Conservation (phyloP, 1,140 invertebrate genomes). For the Diachasmimorpha longicaudata region DNA sequence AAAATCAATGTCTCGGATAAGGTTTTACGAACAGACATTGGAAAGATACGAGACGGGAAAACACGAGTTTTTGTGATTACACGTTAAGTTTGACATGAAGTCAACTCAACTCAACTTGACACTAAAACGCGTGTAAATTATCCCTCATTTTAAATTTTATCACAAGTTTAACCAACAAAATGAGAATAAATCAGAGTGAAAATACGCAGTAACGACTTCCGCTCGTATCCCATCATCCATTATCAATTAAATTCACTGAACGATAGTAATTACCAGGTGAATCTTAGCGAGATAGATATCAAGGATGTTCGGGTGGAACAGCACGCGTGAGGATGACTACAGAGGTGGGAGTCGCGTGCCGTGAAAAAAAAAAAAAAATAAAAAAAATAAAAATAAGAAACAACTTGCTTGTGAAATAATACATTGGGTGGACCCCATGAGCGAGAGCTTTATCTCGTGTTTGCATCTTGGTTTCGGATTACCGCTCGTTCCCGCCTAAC, state of each 20-base stretch:
- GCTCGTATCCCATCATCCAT: neutral
- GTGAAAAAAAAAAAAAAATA: constrained; percentile 41
- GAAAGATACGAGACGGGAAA: constrained; percentile 4
- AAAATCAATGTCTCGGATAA: constrained; percentile 14
- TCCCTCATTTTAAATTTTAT: neutral
- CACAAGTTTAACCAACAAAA: neutral
- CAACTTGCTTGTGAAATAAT: constrained; percentile 36
- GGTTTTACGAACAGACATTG: neutral
- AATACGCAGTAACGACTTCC: neutral
- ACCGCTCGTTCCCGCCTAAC: constrained; percentile 39
- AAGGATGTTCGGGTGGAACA: neutral
- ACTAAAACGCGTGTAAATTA: constrained; percentile 7
- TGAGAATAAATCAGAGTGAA: neutral
- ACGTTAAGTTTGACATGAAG: neutral
- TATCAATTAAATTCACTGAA: neutral
- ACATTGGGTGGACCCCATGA: neutral
- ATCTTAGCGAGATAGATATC: neutral
- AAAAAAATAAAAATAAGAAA: no score
- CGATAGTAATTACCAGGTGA: neutral
- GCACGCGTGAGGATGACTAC: neutral
- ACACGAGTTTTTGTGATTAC: constrained; percentile 12
- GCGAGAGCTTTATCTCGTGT: constrained; percentile 49
- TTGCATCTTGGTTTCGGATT: constrained; percentile 56
- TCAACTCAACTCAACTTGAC: neutral
- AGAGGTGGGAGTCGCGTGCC: constrained; percentile 49